Conservation (phyloP, 1,140 invertebrate genomes). For the Drosophila kanapiae region DNA sequence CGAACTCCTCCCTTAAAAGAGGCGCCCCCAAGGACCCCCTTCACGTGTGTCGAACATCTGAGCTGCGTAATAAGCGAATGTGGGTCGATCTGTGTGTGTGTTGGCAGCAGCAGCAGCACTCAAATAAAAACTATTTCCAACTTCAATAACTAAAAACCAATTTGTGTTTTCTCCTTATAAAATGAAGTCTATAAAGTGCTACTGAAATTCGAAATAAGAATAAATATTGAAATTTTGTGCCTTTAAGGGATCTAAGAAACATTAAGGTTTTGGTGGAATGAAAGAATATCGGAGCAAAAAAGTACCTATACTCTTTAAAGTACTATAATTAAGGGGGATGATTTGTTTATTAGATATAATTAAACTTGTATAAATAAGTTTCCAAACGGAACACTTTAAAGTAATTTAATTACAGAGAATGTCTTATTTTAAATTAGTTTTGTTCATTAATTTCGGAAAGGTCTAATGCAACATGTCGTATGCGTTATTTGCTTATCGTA, state of each 20-base stretch:
- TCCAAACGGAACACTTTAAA: too few species aligned
- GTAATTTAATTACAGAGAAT: not conserved
- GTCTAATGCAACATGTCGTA: not conserved
- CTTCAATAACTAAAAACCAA: not conserved
- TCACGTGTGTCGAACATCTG: constrained; percentile 46
- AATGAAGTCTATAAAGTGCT: not conserved
- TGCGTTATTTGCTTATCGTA: not conserved
- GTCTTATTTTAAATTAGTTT: not conserved
- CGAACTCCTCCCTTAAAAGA: constrained; percentile 6
- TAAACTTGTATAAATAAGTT: not conserved
- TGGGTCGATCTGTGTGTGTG: constrained; percentile 49
- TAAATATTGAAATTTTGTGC: not conserved
- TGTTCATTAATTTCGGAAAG: not conserved
- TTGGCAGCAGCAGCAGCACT: constrained; percentile 9
- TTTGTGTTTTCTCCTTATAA: not conserved
- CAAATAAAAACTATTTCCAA: not conserved
- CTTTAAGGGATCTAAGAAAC: not conserved
- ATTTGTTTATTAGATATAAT: not conserved
- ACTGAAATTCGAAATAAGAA: fast-evolving
- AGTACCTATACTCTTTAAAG: too few species aligned
- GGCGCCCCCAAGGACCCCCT: not conserved
- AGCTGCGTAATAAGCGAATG: constrained; percentile 61
- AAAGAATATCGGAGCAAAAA: not conserved
- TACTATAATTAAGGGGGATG: not conserved
- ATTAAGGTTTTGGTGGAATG: not conserved